Percentiles rank a stretch among this genome's conserved stretches.
Conservation (phyloP, 2,888 invertebrate species). For the Nemapogon koenigi region DNA sequence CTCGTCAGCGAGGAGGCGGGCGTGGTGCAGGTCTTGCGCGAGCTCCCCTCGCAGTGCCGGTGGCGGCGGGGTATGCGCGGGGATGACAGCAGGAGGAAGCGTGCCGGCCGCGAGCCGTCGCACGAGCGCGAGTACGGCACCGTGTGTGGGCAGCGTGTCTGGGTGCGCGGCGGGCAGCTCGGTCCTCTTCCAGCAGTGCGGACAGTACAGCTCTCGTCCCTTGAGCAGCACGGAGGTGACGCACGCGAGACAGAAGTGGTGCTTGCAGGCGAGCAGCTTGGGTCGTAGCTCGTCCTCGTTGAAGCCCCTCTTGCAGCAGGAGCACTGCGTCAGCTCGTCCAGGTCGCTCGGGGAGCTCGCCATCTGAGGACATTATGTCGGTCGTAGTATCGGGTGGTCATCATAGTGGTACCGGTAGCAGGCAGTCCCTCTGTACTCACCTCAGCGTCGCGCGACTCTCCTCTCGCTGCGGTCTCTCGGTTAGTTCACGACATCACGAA, state of each 20-base stretch:
- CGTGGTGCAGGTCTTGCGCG: conserved; percentile 70
- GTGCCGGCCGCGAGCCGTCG: conserved; percentile 27
- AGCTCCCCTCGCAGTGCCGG: conserved; percentile 60
- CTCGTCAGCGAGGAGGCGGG: conserved; percentile 73
- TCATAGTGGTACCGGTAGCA: too few relatives aligned
- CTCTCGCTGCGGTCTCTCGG: too few relatives aligned
- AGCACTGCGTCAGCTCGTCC: conserved; percentile 78
- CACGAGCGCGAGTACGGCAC: conserved; percentile 70
- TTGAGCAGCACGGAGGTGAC: conserved; percentile 72
- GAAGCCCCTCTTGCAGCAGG: conserved; percentile 77
- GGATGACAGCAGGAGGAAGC: conserved; percentile 14
- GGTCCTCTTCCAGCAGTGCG: conserved; percentile 78
- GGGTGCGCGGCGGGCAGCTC: conserved; percentile 72
- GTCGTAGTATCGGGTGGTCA: too few relatives aligned
- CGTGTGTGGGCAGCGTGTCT: conserved; percentile 72
- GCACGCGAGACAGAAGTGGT: conserved; percentile 79
- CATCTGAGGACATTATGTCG: conserved; percentile 34
- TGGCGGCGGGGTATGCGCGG: conserved; percentile 13
- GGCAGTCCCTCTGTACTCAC: background rate
- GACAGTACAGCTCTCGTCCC: conserved; percentile 72
- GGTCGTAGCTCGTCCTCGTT: conserved; percentile 76
- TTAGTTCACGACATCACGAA: conserved; percentile 16
- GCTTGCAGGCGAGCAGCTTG: conserved; percentile 77
- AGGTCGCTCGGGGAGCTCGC: conserved; percentile 70
- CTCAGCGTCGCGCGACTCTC: conserved; percentile 10